These are phyloP conservation scores for Lasiurus cinereus DNA, from an alignment of 2,113 vertebrate species.

Conservation along the genomic window DNA sequence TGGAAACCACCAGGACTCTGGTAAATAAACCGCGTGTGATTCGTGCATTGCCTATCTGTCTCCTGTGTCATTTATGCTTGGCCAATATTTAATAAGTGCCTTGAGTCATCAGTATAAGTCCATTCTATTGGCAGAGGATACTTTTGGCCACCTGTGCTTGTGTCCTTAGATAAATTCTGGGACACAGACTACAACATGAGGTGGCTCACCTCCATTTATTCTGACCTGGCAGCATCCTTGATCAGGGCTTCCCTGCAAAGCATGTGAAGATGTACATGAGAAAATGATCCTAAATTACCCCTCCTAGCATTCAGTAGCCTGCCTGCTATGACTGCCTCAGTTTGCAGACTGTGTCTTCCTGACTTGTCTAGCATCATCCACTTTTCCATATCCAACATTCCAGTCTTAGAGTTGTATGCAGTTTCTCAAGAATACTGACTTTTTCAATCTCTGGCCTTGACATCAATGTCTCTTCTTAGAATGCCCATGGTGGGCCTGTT, in stretches of 20 bases:
- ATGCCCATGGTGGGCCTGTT: fast-evolving
- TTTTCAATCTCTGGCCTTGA: neutral
- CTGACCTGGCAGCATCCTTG: neutral
- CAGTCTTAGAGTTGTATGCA: neutral
- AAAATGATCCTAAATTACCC: neutral
- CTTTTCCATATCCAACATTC: neutral
- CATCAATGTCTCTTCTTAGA: too few relatives aligned
- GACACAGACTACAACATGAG: neutral
- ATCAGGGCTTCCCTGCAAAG: neutral
- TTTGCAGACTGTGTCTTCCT: neutral
- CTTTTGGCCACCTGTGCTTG: too few relatives aligned
- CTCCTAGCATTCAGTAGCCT: neutral
- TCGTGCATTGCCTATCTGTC: too few relatives aligned
- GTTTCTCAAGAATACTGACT: neutral
- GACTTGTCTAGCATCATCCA: too few relatives aligned
- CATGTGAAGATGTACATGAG: neutral
- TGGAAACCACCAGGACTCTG: too few relatives aligned
- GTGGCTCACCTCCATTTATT: neutral
- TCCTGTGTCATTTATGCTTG: too few relatives aligned
- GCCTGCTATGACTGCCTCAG: neutral
- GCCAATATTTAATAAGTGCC: too few relatives aligned
- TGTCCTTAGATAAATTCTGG: too few relatives aligned
- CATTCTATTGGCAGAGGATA: too few relatives aligned
- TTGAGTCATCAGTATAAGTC: too few relatives aligned
- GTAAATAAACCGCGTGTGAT: too few relatives aligned